These are phyloP conservation scores for Archaeoteleia sp. DNA, from an alignment of 2,888 invertebrate genomes.

Conservation along the genomic window DNA sequence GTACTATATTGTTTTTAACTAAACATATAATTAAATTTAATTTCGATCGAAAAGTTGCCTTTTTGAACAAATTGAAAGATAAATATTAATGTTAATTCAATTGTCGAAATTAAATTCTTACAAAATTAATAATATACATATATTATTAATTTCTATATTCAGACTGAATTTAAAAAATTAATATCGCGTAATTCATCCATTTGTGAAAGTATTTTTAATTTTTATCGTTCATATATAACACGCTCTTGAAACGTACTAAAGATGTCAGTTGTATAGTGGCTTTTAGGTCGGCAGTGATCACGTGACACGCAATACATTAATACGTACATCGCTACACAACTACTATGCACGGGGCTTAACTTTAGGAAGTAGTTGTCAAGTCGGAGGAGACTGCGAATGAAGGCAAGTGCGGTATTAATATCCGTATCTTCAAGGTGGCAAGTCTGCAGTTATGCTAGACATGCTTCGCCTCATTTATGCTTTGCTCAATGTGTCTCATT, in stretches of 20 bases:
- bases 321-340: slow-evolving; percentile 30
- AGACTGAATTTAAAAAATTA: background rate
- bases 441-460: slow-evolving; percentile 48
- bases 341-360: slow-evolving; percentile 13
- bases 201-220: slow-evolving; percentile 8
- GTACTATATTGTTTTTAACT: too few species aligned
- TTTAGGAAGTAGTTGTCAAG: slow-evolving; percentile 31
- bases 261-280: slow-evolving; percentile 9
- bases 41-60: too few species aligned
- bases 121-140: too few species aligned
- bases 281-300: slow-evolving; percentile 23
- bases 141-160: background rate
- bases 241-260: slow-evolving; percentile 12
- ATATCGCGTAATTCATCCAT: background rate
- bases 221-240: too few species aligned
- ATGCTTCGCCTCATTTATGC: slow-evolving; percentile 14
- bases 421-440: slow-evolving; percentile 44
- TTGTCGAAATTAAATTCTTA: too few species aligned
- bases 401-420: slow-evolving; percentile 53
- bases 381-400: slow-evolving; percentile 19
- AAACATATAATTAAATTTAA: too few species aligned
- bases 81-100: too few species aligned
- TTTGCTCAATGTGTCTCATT: slow-evolving; percentile 3
- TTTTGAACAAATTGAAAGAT: too few species aligned
- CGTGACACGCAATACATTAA: slow-evolving; percentile 25